phyloP scores from a whole-genome alignment of 2,797 vertebrate genomes.

The Poecile montanus region DNA sequence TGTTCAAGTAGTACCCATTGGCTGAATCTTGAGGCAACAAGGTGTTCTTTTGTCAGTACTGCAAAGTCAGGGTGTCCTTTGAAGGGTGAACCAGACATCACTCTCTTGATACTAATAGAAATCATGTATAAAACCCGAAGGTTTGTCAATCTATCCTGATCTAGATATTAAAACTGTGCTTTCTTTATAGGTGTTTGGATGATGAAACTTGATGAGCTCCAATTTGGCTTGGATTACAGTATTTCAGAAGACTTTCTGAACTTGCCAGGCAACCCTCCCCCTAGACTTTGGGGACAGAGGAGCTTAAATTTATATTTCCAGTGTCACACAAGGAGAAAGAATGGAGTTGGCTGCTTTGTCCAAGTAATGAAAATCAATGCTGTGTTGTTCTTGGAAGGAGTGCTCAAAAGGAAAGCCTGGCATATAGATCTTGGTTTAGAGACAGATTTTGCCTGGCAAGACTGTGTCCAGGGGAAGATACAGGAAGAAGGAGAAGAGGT shows the following conservation, averaged over 20 bases:
- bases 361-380: not conserved
- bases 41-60: not conserved
- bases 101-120: not conserved
- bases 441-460: not conserved
- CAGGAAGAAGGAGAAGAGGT: not conserved
- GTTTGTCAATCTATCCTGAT: not conserved
- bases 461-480: not conserved
- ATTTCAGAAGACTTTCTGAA: not conserved
- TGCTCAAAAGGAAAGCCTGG: not conserved
- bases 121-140: not conserved
- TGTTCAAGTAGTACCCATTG: not conserved
- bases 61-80: not conserved
- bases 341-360: not conserved
- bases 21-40: not conserved
- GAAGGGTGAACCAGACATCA: not conserved
- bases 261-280: not conserved
- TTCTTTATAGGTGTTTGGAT: conserved; percentile 1
- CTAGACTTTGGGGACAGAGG: not conserved
- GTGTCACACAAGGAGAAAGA: not conserved
- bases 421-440: not conserved
- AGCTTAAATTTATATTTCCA: not conserved
- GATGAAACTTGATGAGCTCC: not conserved
- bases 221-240: not conserved
- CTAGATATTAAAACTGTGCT: not conserved
- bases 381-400: not conserved